These are phyloP conservation scores for Scartelaos histophorus DNA, from an alignment of 2,113 vertebrate species.

Conservation along the genomic window DNA sequence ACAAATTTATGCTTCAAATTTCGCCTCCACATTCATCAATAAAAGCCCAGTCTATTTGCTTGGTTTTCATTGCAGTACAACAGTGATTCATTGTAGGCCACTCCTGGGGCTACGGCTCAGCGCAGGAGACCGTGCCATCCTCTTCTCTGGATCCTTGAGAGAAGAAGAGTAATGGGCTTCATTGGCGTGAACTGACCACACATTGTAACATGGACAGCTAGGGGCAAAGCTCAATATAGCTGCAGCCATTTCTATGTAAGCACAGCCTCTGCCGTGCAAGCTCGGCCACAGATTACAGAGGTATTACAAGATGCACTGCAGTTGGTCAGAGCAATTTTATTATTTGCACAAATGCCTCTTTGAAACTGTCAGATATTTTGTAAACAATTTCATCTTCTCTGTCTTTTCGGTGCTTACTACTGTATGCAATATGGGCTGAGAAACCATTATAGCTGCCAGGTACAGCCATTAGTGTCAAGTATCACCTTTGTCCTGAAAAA, in stretches of 20 bases:
- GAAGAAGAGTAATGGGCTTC: constrained; percentile 59
- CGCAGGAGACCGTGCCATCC: constrained; percentile 31
- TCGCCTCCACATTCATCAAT: background rate
- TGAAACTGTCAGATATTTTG: background rate
- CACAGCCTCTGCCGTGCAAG: constrained; percentile 41
- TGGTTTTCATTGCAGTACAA: background rate
- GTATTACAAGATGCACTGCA: constrained; percentile 33
- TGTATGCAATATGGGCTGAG: too few species aligned
- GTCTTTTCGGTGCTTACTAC: too few species aligned
- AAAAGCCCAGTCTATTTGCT: background rate
- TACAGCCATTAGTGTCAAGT: background rate
- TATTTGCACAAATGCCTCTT: background rate
- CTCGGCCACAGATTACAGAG: constrained; percentile 35
- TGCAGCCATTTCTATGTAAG: constrained; percentile 57
- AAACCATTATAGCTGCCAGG: too few species aligned
- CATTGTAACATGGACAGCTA: constrained; percentile 54
- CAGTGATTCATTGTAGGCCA: background rate
- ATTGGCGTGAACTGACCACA: constrained; percentile 60
- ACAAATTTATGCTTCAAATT: too few species aligned
- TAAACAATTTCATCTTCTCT: background rate
- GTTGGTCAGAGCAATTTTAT: constrained; percentile 41
- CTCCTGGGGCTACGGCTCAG: constrained; percentile 17
- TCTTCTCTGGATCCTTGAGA: constrained; percentile 33
- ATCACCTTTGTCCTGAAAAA: background rate
- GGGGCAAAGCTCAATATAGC: constrained; percentile 64